Evolutionary conservation across 2,113 vertebrate species (phyloP), one percentile per base, ranked within the genome.

Genomic region (Orycteropus afer): DNA sequence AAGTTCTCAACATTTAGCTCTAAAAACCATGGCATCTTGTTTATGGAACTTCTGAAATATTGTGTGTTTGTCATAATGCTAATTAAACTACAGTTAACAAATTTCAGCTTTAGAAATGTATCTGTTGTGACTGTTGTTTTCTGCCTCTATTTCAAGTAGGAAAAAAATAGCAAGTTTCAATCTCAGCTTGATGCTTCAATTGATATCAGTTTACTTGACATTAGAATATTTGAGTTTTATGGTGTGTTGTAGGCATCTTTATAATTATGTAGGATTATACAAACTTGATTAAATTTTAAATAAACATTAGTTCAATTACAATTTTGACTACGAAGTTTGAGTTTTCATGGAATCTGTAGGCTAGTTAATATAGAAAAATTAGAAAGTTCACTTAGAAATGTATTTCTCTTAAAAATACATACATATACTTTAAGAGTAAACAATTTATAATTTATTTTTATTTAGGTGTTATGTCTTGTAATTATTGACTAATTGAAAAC

Each of bases 311-410:
- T 65, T 77, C 71, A 76, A 45, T 85, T 86, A 67, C 15, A 84
- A 4, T 89, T 95, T 94, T 89, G 88, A 79, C 63, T 42, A 91
- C 49, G 77, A 93, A 78, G 37, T 89, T 82, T 51, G 25, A 78
- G 34, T 80, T 74, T 91, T 88, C 93, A 27, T 90, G 37, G 25
- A 92, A 45, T 95, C 45, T 82, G 57, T 65, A 47, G 61, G 34
- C 90, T 27, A 93, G 51, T 89, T 90, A 80, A 87, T 80, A 29
- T 37, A 89, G 73, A 93, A 96, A 95, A 90, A 92, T 81, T 89
- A 77, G n/a, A 79, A 14, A 55, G 37, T 83, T 87, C 49, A 61
- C 76, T 86, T 93, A 40, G 15, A 90, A 81, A 78, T 81, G 57
- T 71, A 22, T 91, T 86, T 83, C 25, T 82, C 57, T 82, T 74